Evolutionary conservation across 1,140 invertebrate species (phyloP).

Genomic region (Adoxophyes honmai): DNA sequence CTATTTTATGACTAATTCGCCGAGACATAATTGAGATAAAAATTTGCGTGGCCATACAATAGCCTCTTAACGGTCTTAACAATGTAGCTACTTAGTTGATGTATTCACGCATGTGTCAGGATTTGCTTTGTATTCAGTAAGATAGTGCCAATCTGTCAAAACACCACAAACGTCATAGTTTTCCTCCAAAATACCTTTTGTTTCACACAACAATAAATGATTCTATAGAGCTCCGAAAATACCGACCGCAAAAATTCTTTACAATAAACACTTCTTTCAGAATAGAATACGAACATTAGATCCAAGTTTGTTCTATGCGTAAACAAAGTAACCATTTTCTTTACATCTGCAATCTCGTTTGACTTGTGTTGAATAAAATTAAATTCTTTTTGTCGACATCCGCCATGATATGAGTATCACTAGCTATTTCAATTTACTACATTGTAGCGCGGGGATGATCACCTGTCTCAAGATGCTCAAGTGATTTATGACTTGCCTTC

Average conservation of each 20-base stretch:
- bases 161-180: neutral
- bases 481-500: neutral
- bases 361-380: neutral
- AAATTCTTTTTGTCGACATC: neutral
- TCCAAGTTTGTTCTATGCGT: neutral
- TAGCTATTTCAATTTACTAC: slow-evolving; percentile 11
- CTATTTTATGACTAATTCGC: no score
- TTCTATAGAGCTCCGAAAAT: neutral
- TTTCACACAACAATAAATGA: slow-evolving; percentile 10
- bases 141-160: neutral
- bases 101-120: no score
- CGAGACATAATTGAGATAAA: no score
- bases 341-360: neutral
- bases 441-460: neutral
- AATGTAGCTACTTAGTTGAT: no score
- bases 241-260: slow-evolving; percentile 1
- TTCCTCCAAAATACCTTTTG: slow-evolving; percentile 7
- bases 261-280: neutral
- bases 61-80: no score
- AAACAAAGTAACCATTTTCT: neutral
- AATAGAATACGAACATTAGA: neutral
- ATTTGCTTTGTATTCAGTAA: no score
- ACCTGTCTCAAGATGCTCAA: neutral
- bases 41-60: no score
- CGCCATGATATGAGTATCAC: neutral